Conservation (phyloP, 2,797 vertebrate species). For the Schizopygopsis pylzovi region DNA sequence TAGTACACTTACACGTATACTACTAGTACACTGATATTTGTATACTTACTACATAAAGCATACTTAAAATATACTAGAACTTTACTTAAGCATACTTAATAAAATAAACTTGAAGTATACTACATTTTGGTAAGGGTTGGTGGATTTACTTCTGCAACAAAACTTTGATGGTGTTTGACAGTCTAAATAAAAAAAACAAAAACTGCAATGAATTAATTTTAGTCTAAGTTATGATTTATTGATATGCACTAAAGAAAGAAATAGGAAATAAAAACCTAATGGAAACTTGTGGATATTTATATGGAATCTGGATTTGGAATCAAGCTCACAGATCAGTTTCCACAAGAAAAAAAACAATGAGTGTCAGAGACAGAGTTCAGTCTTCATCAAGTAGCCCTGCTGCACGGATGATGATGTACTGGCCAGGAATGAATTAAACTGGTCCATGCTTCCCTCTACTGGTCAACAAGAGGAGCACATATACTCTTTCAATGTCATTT, state of each 20-base stretch:
- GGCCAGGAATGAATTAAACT: conserved; percentile 28
- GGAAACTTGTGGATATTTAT: background rate
- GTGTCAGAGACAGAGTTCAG: background rate
- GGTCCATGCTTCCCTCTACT: conserved; percentile 66
- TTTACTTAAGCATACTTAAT: no score
- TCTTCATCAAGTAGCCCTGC: background rate
- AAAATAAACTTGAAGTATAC: no score
- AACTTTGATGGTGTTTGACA: background rate
- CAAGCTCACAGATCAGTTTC: background rate
- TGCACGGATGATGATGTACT: background rate
- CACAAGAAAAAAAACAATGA: background rate
- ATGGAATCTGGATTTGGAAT: conserved; percentile 28
- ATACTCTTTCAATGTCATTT: background rate
- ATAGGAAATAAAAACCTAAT: background rate
- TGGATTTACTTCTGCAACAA: conserved; percentile 7
- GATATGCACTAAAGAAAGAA: background rate
- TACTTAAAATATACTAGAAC: no score
- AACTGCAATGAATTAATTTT: background rate
- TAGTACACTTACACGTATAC: no score
- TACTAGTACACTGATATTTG: no score
- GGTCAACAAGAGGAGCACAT: conserved; percentile 48
- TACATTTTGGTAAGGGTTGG: no score
- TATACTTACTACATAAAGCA: no score
- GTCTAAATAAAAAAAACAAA: background rate
- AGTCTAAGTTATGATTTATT: background rate